These are phyloP conservation scores for Eupithecia centaureata DNA, from an alignment of 2,888 invertebrate species.

Conservation along the genomic window DNA sequence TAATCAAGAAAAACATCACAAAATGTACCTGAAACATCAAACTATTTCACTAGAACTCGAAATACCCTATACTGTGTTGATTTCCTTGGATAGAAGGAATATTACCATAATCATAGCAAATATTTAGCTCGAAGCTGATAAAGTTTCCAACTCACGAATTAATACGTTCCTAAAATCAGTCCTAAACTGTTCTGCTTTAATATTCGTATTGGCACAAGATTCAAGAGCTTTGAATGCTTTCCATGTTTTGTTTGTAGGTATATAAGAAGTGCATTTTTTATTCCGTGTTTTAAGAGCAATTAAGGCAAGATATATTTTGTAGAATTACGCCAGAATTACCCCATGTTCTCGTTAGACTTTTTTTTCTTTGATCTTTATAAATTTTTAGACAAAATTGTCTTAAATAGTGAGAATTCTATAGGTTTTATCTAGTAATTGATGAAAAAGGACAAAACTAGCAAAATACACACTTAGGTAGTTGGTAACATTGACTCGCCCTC, in stretches of 20 bases:
- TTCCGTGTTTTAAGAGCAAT: no score
- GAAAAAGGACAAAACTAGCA: background rate
- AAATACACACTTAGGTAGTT: constrained; percentile 9
- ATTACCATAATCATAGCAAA: constrained; percentile 66
- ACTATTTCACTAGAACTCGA: constrained; percentile 34
- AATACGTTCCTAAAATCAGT: background rate
- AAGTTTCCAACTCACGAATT: constrained; percentile 47
- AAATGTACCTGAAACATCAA: constrained; percentile 66
- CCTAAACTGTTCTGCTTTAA: background rate
- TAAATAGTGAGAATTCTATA: background rate
- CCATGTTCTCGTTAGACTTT: no score
- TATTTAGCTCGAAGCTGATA: constrained; percentile 63
- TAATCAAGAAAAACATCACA: constrained; percentile 67
- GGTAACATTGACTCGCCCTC: constrained; percentile 23
- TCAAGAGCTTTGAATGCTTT: background rate
- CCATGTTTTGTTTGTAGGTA: background rate
- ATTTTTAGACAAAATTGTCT: background rate
- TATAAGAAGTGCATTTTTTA: no score
- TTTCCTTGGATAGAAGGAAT: constrained; percentile 2
- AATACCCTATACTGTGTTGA: background rate
- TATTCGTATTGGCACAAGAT: background rate
- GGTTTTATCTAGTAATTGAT: no score
- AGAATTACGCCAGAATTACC: no score
- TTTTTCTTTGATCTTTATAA: background rate
- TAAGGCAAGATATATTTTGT: no score